These are phyloP conservation scores for Scortum barcoo DNA, from an alignment of 2,113 vertebrate genomes.

Conservation along the genomic window DNA sequence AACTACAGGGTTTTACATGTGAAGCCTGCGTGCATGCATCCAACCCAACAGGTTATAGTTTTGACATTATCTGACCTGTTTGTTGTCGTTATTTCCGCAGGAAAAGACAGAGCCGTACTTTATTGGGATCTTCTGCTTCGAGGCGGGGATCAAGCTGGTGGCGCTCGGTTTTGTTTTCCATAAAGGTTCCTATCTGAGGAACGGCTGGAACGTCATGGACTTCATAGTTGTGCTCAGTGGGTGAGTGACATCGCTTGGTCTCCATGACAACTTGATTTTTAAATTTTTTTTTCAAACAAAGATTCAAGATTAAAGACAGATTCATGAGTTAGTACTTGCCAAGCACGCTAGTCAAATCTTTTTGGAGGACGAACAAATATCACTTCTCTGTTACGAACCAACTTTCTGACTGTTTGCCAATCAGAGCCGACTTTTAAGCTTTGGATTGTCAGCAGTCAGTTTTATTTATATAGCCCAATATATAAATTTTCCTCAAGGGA, in stretches of 20 bases:
- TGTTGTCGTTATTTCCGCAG: constrained; percentile 76
- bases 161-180: constrained; percentile 99
- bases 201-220: constrained; percentile 99
- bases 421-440: constrained; percentile 8
- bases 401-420: constrained; percentile 20
- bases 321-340: constrained; percentile 7
- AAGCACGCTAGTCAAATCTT: constrained; percentile 27
- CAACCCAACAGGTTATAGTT: not conserved
- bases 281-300: constrained; percentile 4
- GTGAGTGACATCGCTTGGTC: constrained; percentile 85
- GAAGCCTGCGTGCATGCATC: not conserved
- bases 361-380: constrained; percentile 10
- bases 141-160: constrained; percentile 97
- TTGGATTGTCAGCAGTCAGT: not conserved
- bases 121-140: constrained; percentile 99
- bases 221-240: constrained; percentile 99
- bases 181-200: constrained; percentile 97
- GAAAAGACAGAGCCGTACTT: constrained; percentile 99
- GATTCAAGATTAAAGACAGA: constrained; percentile 31
- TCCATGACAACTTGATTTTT: not conserved
- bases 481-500: not conserved
- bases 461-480: not conserved
- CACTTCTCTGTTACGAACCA: not conserved
- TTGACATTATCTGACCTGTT: not conserved
- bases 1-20: not conserved